Conservation (phyloP, 2,888 invertebrate genomes). For the Acronicta psi region DNA sequence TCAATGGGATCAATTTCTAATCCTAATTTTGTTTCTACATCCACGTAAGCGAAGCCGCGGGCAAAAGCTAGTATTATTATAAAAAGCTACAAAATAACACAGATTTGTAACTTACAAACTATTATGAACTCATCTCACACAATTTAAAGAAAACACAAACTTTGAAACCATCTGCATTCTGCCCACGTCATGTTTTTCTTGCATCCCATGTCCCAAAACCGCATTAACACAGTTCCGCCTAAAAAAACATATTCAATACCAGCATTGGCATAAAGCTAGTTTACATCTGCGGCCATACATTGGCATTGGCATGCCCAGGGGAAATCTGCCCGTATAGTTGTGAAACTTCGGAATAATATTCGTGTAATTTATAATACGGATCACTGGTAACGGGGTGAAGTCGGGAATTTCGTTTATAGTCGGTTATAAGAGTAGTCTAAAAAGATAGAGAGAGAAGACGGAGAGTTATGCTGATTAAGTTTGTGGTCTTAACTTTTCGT, state of each 20-base stretch:
- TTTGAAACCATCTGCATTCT: conserved; percentile 5
- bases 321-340: conserved; percentile 64
- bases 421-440: conserved; percentile 26
- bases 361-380: conserved; percentile 63
- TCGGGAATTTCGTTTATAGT: conserved; percentile 26
- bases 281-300: conserved; percentile 57
- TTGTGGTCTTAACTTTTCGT: conserved; percentile 5
- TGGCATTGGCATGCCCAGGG: conserved; percentile 40
- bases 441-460: conserved; percentile 2
- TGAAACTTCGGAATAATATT: conserved; percentile 62
- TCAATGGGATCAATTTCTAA: too few relatives aligned
- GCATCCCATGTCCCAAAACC: conserved; percentile 22
- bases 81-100: too few relatives aligned
- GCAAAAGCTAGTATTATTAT: too few relatives aligned
- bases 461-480: conserved; percentile 38
- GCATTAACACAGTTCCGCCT: conserved; percentile 40
- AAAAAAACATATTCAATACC: conserved; percentile 56
- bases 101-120: too few relatives aligned
- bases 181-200: conserved; percentile 27
- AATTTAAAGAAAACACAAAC: conserved; percentile 18
- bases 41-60: too few relatives aligned
- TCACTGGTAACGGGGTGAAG: conserved; percentile 32
- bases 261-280: conserved; percentile 48
- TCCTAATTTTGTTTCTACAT: too few relatives aligned
- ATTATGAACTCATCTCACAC: too few relatives aligned